Conservation (phyloP, 2,113 vertebrate genomes). For the Pseudorasbora parva region DNA sequence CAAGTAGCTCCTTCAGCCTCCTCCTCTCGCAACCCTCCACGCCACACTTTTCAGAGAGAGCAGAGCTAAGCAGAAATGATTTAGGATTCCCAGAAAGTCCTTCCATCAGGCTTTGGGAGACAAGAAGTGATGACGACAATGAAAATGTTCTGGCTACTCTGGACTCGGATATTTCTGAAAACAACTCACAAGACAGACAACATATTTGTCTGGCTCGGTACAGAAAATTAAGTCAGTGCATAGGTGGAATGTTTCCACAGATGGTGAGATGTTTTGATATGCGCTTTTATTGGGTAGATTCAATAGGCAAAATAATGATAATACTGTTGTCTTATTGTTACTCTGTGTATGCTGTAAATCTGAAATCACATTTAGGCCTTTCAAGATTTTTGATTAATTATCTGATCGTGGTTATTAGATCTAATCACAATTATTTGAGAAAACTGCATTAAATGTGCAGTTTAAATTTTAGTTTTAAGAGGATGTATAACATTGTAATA, state of each 20-base stretch:
- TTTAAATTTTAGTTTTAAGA: too few species aligned
- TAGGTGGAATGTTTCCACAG: constrained; percentile 50
- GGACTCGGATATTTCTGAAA: not conserved
- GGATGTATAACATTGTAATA: too few species aligned
- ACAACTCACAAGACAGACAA: constrained; percentile 42
- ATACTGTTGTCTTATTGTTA: not conserved
- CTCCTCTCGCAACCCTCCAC: constrained; percentile 29
- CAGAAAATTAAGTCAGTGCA: constrained; percentile 57
- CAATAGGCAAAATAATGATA: not conserved
- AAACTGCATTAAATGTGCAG: too few species aligned
- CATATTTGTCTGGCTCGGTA: constrained; percentile 67
- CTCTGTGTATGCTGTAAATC: not conserved
- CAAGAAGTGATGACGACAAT: constrained; percentile 30
- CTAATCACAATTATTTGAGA: too few species aligned
- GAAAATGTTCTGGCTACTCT: not conserved
- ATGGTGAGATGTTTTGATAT: constrained; percentile 59
- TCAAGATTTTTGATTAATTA: too few species aligned
- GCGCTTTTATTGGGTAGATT: not conserved
- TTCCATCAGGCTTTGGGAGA: constrained; percentile 39
- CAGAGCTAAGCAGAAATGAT: constrained; percentile 3
- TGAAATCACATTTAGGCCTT: too few species aligned
- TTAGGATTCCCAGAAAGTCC: not conserved
- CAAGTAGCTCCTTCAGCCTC: constrained; percentile 30
- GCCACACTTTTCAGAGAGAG: not conserved
- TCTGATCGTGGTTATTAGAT: too few species aligned